Percentiles rank a stretch among this genome's conserved stretches.
phyloP scores from a whole-genome alignment of 92 coral and sea anemone genomes.

The Porites evermanni region DNA sequence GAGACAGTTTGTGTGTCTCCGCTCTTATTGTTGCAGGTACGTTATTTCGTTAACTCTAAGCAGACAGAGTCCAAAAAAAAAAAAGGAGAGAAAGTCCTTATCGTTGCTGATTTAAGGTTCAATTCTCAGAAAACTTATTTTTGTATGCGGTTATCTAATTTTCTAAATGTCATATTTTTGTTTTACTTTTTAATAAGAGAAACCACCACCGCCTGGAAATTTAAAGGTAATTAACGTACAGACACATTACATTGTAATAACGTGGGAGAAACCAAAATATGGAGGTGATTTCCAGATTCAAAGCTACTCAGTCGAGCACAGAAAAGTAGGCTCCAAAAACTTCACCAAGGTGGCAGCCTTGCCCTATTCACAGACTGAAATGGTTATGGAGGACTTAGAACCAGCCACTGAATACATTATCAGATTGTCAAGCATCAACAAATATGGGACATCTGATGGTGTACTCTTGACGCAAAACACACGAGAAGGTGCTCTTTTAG shows the following conservation, averaged over 20 bases:
- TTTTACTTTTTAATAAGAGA: neutral
- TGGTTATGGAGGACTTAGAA: slow-evolving; percentile 7
- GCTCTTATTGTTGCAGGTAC: neutral
- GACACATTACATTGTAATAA: neutral
- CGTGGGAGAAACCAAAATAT: slow-evolving; percentile 19
- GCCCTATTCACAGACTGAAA: neutral
- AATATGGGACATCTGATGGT: slow-evolving; percentile 21
- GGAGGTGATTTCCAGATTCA: slow-evolving; percentile 6
- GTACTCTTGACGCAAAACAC: neutral
- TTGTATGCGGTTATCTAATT: too few relatives aligned
- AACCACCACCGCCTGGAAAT: slow-evolving; percentile 20
- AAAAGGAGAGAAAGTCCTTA: too few relatives aligned
- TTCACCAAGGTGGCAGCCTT: neutral
- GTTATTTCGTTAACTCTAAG: neutral
- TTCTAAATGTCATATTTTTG: neutral
- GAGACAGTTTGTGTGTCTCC: neutral
- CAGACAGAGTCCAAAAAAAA: too few relatives aligned
- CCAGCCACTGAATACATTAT: slow-evolving; percentile 18
- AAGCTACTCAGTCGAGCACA: slow-evolving; percentile 3
- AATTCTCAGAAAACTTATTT: too few relatives aligned
- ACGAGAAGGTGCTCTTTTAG: neutral
- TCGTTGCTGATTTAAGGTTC: too few relatives aligned
- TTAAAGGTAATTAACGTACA: slow-evolving; percentile 6
- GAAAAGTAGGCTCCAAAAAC: neutral
- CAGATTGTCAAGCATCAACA: slow-evolving; percentile 22